These are phyloP conservation scores for Drosophila dives DNA, from an alignment of 2,888 invertebrate species.

Conservation along the genomic window DNA sequence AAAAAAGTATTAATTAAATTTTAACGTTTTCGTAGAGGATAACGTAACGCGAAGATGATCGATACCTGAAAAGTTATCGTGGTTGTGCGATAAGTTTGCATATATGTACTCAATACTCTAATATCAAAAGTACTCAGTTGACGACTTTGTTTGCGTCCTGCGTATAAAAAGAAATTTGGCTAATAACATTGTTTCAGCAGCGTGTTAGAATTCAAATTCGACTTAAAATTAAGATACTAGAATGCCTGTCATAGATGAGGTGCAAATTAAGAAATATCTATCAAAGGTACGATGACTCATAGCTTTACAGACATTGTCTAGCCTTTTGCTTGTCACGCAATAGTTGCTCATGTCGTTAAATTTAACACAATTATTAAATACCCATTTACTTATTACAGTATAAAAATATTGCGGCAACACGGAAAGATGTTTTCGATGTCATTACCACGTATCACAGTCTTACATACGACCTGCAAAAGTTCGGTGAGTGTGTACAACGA, in stretches of 20 bases:
- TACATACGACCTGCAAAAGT: constrained; percentile 88
- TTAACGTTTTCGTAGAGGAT: constrained; percentile 11
- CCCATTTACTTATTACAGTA: constrained; percentile 86
- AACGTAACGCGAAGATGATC: constrained; percentile 19
- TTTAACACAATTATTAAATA: constrained; percentile 16
- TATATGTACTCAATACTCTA: constrained; percentile 39
- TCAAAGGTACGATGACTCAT: constrained; percentile 85
- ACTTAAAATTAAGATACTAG: constrained; percentile 20
- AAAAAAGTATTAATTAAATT: neutral
- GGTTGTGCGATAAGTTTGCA: constrained; percentile 11
- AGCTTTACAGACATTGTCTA: constrained; percentile 7
- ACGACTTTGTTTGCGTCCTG: constrained; percentile 55
- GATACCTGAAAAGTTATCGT: constrained; percentile 27
- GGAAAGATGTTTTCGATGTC: constrained; percentile 89
- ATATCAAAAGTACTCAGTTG: constrained; percentile 42
- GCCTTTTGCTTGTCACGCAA: constrained; percentile 23
- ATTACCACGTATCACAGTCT: constrained; percentile 89
- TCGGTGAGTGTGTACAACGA: constrained; percentile 86
- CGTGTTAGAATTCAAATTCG: constrained; percentile 22
- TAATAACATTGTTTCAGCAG: constrained; percentile 8
- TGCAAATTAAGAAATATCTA: constrained; percentile 86
- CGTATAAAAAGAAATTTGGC: constrained; percentile 28
- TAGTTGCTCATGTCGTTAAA: constrained; percentile 29
- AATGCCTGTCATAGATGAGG: constrained; percentile 84
- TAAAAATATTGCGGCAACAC: constrained; percentile 88